A percentile compares a stretch with the other conserved stretches of the same genome.
Conservation (phyloP, 2,888 invertebrate species). For the Catotricha subobsoleta region DNA sequence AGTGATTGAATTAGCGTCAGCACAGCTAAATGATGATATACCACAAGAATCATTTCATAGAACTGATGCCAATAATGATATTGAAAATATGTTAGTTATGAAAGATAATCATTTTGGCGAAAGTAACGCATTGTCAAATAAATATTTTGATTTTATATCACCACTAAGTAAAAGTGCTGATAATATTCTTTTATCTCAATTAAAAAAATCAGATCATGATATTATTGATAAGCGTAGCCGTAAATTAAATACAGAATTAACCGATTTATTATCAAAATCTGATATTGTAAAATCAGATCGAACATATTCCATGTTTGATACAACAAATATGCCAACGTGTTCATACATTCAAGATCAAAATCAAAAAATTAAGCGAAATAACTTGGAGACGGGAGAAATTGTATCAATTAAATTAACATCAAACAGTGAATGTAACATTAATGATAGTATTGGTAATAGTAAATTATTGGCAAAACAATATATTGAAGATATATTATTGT, state of each 20-base stretch:
- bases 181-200: conserved; percentile 15
- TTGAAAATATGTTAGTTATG: conserved; percentile 35
- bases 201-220: conserved; percentile 1
- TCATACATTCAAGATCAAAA: no score
- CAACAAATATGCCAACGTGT: no score
- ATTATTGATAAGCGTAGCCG: background rate
- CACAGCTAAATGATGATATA: no score
- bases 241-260: conserved; percentile 12
- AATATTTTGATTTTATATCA: conserved; percentile 16
- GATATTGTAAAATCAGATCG: conserved; percentile 21
- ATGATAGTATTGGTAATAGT: background rate
- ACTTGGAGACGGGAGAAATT: no score
- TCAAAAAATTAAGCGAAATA: no score
- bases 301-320: background rate
- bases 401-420: no score
- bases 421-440: no score
- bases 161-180: conserved; percentile 24
- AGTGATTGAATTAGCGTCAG: background rate
- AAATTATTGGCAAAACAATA: conserved; percentile 9
- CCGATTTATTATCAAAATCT: conserved; percentile 20
- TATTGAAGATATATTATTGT: conserved; percentile 23
- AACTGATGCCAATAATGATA: conserved; percentile 17
- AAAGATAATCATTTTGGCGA: conserved; percentile 47
- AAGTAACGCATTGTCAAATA: conserved; percentile 17
- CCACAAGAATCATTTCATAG: no score